Evolutionary conservation across 2,888 invertebrate species (phyloP).

Genomic region (Nipponacmea schrenckii): DNA sequence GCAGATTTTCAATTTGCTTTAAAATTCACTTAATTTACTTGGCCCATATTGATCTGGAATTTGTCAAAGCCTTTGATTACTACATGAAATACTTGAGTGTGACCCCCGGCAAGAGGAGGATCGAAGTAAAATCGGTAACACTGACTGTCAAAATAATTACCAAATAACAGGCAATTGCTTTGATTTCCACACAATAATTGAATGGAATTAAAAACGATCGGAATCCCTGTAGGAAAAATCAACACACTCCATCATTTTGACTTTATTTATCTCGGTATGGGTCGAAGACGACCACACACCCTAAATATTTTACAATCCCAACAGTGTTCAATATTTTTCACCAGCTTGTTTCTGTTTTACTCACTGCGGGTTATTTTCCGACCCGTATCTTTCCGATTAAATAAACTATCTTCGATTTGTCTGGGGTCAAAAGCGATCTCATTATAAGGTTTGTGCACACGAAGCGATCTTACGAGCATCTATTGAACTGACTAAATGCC

Average conservation of each 20-base stretch:
- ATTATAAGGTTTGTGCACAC: slow-evolving; percentile 7
- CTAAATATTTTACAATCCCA: not conserved
- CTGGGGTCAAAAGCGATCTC: slow-evolving; percentile 1
- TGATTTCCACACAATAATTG: not conserved
- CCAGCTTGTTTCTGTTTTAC: not conserved
- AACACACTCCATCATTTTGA: not conserved
- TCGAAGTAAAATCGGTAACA: not conserved
- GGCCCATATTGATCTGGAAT: not conserved
- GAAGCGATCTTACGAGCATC: slow-evolving; percentile 22
- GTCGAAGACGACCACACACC: not conserved
- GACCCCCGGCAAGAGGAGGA: not conserved
- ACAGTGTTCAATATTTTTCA: not conserved
- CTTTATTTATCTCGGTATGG: not conserved
- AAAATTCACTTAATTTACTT: slow-evolving; percentile 1
- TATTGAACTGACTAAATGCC: slow-evolving; percentile 40
- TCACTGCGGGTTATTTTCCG: slow-evolving; percentile 10
- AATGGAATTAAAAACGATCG: not conserved
- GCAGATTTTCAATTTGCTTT: not conserved
- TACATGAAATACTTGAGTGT: not conserved
- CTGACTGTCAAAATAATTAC: slow-evolving; percentile 5
- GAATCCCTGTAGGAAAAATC: not conserved
- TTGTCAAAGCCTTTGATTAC: not conserved
- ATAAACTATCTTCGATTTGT: not conserved
- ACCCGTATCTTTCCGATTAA: slow-evolving; percentile 1
- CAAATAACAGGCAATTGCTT: not conserved